These are phyloP conservation scores for Drosophila siamana DNA, from an alignment of 2,888 invertebrate species.

Conservation along the genomic window DNA sequence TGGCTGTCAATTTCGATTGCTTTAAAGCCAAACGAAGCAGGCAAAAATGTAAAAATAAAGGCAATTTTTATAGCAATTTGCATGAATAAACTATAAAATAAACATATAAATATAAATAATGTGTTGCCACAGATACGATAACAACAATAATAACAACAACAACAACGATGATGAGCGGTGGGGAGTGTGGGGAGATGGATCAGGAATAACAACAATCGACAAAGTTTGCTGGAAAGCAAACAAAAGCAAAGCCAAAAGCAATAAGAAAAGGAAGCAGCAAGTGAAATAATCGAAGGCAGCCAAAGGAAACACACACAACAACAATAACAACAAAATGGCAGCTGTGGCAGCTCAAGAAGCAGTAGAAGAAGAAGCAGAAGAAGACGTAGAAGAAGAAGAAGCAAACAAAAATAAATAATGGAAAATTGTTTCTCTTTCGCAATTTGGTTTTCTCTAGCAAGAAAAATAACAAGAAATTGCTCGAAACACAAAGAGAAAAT, in stretches of 20 bases:
- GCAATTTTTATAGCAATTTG: constrained; percentile 82
- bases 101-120: constrained; percentile 83
- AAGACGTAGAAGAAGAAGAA: constrained; percentile 45
- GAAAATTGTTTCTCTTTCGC: constrained; percentile 75
- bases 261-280: constrained; percentile 48
- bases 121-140: constrained; percentile 74
- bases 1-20: constrained; percentile 49
- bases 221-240: constrained; percentile 57
- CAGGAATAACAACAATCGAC: constrained; percentile 53
- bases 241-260: constrained; percentile 52
- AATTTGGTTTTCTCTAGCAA: constrained; percentile 48
- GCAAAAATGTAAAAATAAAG: constrained; percentile 76
- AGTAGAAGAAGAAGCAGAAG: constrained; percentile 47
- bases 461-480: constrained; percentile 78
- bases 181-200: background rate
- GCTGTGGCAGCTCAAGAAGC: constrained; percentile 31
- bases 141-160: constrained; percentile 25
- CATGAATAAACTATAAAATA: constrained; percentile 84
- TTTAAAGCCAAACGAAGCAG: constrained; percentile 63
- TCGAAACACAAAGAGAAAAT: constrained; percentile 68
- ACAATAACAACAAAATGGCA: constrained; percentile 55
- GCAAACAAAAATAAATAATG: constrained; percentile 75
- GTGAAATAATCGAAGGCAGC: constrained; percentile 62
- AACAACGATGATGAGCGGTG: constrained; percentile 12
- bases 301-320: constrained; percentile 53